Base-by-base conservation (phyloP, 2,113 vertebrate genomes). In the Hypomesus transpacificus region DNA sequence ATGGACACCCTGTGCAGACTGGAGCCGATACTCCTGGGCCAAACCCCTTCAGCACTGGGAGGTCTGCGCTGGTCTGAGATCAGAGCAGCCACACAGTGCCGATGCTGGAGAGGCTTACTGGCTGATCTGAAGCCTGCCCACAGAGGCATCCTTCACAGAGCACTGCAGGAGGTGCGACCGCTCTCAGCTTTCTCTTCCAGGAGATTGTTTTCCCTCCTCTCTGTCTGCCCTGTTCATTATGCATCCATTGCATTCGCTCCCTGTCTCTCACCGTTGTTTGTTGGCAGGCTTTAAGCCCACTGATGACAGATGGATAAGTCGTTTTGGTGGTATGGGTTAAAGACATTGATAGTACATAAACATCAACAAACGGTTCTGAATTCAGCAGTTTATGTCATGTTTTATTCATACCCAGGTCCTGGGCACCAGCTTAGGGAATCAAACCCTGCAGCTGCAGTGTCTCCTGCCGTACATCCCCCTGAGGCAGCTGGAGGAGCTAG, bases 401-500 rank as follows among this genome's bases (percentile, higher is more conserved):
- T 7, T 67, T 75, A 17, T 84, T 22, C 71, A 58, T 78, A 69
- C 68, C 4, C 81, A 92, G 92, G 85, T 79, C 78, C 80, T 87
- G 51, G 68, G 71, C 9, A 69, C 67, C 58, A 78, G 74, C 20
- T 74, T 62, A 0, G 77, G 14, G 58, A 85, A 88, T 73, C 52
- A 71, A 66, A 87, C 89, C 51, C 79, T 75, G 62, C 90, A 88
- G 82, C 83, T 87, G 62, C 88, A 84, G 66, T 96, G 95, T 73
- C 86, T 95, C 63, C 74, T 93, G 80, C 93, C 94, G 14, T 91
- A 93, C 63, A 78, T 94, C n/a, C 91, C 95, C 8, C 80, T 96
- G 80, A 94, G 90, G 86, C 89, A 90, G 63, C 80, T 96, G 58
- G 83, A 79, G 24, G 73, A 60, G 21, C 67, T 91, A 63, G 82